phyloP scores from a whole-genome alignment of 35 echinoderm and acorn worm species.

The Diadema setosum region DNA sequence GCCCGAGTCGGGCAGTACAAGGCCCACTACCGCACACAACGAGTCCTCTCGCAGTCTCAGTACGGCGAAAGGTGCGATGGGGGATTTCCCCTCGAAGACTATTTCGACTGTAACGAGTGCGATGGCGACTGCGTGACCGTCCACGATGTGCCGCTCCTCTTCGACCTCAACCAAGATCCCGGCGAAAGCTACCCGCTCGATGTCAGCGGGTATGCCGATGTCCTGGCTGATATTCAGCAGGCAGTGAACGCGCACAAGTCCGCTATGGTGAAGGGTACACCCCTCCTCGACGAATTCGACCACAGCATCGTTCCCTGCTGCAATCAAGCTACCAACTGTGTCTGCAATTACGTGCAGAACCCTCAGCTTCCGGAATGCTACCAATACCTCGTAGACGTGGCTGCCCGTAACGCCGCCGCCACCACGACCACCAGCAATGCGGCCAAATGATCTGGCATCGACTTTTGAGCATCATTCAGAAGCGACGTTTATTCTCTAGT shows the following conservation, averaged over 20 bases:
- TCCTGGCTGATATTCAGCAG: neutral
- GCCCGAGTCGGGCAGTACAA: conserved; percentile 41
- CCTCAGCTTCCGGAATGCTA: neutral
- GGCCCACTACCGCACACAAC: neutral
- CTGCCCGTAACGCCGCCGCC: too few relatives aligned
- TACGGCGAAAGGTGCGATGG: neutral
- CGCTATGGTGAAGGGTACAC: neutral
- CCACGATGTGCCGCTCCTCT: conserved; percentile 50
- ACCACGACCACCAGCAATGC: too few relatives aligned
- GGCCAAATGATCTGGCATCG: too few relatives aligned
- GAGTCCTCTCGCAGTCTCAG: neutral
- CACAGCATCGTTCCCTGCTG: neutral
- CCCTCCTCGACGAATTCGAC: neutral
- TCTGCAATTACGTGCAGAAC: conserved; percentile 1
- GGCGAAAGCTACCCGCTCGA: conserved; percentile 41
- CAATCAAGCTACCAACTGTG: neutral
- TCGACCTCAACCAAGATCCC: conserved; percentile 26
- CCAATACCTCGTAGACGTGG: neutral
- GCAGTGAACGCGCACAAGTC: neutral
- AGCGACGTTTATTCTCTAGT: too few relatives aligned
- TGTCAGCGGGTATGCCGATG: neutral
- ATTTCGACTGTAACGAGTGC: conserved; percentile 23
- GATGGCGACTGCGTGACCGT: conserved; percentile 25
- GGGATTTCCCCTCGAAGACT: conserved; percentile 23
- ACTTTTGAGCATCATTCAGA: too few relatives aligned